A percentile compares a stretch with the other conserved stretches of the same genome.
Evolutionary conservation across 1,140 invertebrate species (phyloP).

Genomic region (Drosophila nikananu): DNA sequence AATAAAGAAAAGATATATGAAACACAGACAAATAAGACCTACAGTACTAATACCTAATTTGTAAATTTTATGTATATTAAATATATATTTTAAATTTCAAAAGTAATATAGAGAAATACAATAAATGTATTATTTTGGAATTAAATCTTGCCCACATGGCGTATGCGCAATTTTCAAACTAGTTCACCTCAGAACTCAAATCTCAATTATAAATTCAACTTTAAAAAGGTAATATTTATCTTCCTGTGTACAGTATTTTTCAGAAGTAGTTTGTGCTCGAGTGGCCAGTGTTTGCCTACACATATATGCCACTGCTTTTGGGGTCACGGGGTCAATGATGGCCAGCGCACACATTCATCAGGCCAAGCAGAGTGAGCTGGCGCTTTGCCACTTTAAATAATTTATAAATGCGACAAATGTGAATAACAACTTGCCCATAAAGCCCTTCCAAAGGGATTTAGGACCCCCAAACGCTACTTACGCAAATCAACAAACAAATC

Average conservation of each 20-base stretch:
- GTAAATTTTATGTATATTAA: no score
- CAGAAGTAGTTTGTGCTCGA: slow-evolving; percentile 9
- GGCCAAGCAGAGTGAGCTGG: slow-evolving; percentile 15
- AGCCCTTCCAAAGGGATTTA: slow-evolving; percentile 53
- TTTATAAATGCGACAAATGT: slow-evolving; percentile 80
- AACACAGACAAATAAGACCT: no score
- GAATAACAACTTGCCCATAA: slow-evolving; percentile 65
- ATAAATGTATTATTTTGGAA: no score
- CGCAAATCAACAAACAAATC: slow-evolving; percentile 79
- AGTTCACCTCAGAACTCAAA: not conserved
- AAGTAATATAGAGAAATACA: no score
- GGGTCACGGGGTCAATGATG: slow-evolving; percentile 80
- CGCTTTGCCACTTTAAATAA: slow-evolving; percentile 77
- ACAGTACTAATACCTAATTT: no score
- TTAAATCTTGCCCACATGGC: not conserved
- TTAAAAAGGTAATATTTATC: not conserved
- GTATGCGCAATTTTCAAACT: not conserved
- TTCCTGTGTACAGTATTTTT: not conserved
- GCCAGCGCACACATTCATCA: slow-evolving; percentile 53
- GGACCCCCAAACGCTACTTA: slow-evolving; percentile 35
- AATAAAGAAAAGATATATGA: no score
- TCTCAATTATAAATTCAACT: not conserved
- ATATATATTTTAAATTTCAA: no score
- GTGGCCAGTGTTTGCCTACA: slow-evolving; percentile 12
- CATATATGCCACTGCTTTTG: slow-evolving; percentile 54